A percentile compares a stretch with the other conserved stretches of the same genome.
Conservation (phyloP, 2,797 vertebrate species). For the Periparus ater region DNA sequence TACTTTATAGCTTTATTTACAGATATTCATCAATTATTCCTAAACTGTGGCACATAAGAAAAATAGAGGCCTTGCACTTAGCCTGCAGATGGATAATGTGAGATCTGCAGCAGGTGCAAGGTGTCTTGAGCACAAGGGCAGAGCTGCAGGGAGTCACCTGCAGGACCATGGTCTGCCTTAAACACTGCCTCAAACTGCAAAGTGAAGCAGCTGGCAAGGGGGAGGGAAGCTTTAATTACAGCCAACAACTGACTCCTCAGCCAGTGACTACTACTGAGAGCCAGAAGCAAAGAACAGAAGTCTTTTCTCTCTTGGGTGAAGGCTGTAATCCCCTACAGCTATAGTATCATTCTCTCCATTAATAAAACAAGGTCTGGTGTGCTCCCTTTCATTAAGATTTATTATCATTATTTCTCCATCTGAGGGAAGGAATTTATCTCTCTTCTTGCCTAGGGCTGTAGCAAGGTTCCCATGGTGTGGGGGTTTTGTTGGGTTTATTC, state of each 20-base stretch:
- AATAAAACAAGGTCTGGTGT: neutral
- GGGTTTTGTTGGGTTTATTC: neutral
- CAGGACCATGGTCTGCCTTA: neutral
- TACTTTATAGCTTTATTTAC: neutral
- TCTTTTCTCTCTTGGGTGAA: neutral
- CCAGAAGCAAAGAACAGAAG: neutral
- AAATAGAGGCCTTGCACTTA: neutral
- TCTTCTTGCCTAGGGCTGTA: neutral
- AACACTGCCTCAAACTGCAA: neutral
- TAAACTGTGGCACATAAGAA: neutral
- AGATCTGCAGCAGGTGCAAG: neutral
- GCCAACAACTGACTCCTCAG: neutral
- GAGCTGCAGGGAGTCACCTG: neutral
- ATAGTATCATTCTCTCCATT: neutral
- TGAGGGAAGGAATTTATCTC: neutral
- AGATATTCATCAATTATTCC: neutral
- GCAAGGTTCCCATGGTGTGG: neutral
- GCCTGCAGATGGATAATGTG: neutral
- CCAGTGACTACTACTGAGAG: neutral
- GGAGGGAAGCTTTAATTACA: neutral
- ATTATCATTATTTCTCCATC: neutral
- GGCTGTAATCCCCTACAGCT: neutral
- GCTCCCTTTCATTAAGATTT: neutral
- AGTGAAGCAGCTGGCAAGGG: neutral
- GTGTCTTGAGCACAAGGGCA: accelerated